Conservation (phyloP, 2,797 vertebrate genomes). For the Hoplostethus mediterraneus region DNA sequence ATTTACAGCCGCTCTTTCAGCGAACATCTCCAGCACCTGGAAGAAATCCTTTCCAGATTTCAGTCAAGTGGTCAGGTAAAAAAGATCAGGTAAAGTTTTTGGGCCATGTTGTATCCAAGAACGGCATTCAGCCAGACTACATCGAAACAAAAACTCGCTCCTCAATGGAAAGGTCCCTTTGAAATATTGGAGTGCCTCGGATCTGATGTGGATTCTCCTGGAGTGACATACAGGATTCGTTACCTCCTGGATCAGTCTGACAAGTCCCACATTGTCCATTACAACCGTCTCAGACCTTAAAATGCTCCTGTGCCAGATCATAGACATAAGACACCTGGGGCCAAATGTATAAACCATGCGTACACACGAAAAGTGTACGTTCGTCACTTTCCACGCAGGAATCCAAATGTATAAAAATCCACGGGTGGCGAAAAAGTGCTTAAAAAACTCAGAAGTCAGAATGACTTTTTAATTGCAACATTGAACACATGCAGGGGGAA, state of each 20-base stretch:
- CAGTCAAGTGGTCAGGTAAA: conserved; percentile 20
- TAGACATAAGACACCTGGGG: conserved; percentile 8
- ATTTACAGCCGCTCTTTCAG: conserved; percentile 12
- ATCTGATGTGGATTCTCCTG: conserved; percentile 24
- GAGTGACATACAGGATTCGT: conserved; percentile 34
- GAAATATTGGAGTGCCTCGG: conserved; percentile 35
- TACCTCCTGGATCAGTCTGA: conserved; percentile 23
- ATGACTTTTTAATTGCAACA: too few species aligned
- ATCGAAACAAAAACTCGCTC: conserved; percentile 27
- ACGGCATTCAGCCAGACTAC: conserved; percentile 25
- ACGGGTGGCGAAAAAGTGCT: too few species aligned
- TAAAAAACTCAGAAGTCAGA: too few species aligned
- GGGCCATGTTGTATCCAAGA: conserved; percentile 21
- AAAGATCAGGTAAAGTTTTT: conserved; percentile 16
- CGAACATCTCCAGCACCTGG: conserved; percentile 26
- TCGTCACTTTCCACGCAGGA: too few species aligned
- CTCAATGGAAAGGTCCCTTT: conserved; percentile 49
- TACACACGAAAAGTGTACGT: too few species aligned
- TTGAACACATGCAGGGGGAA: too few species aligned
- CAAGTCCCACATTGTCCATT: conserved; percentile 29
- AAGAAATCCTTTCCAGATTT: conserved; percentile 21
- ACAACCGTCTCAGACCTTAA: conserved; percentile 21
- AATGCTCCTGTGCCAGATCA: conserved; percentile 15
- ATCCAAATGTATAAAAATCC: too few species aligned
- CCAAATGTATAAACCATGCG: too few species aligned